Evolutionary conservation across 2,888 invertebrate species (phyloP).

Genomic region (Cheilosia vernalis): DNA sequence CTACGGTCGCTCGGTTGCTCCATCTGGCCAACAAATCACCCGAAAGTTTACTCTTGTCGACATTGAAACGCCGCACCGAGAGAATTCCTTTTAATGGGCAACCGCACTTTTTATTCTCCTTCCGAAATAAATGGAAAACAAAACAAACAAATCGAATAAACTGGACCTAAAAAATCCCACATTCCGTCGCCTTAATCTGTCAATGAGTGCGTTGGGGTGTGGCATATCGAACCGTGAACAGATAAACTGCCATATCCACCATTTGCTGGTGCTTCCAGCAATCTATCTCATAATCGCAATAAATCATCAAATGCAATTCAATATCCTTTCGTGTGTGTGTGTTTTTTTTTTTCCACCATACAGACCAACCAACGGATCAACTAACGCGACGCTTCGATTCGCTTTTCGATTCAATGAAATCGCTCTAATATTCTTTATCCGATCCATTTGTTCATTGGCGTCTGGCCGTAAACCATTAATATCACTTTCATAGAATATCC

Average conservation of each 20-base stretch:
- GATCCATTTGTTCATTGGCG: slow-evolving; percentile 67
- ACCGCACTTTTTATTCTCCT: not conserved
- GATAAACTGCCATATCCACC: slow-evolving; percentile 9
- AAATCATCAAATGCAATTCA: slow-evolving; percentile 69
- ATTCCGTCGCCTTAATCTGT: slow-evolving; percentile 43
- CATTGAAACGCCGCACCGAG: not conserved
- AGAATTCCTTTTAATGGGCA: slow-evolving; percentile 4
- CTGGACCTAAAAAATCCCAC: slow-evolving; percentile 30
- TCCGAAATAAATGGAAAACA: not conserved
- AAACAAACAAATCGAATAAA: not conserved
- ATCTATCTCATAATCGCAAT: slow-evolving; percentile 59
- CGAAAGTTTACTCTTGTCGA: not conserved
- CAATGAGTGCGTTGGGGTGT: slow-evolving; percentile 16
- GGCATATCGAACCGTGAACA: not conserved
- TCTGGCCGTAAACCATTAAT: slow-evolving; percentile 72
- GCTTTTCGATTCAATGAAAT: slow-evolving; percentile 69
- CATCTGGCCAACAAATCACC: slow-evolving; percentile 25
- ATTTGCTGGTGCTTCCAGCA: not conserved
- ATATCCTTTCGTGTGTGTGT: slow-evolving; percentile 43
- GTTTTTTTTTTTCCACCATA: not conserved
- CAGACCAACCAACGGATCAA: slow-evolving; percentile 10
- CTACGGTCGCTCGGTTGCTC: not conserved
- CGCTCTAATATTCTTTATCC: slow-evolving; percentile 67
- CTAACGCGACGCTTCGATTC: slow-evolving; percentile 32
- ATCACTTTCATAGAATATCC: slow-evolving; percentile 53